Conservation (phyloP, 1,140 invertebrate species). For the Andrena cerasifolii region DNA sequence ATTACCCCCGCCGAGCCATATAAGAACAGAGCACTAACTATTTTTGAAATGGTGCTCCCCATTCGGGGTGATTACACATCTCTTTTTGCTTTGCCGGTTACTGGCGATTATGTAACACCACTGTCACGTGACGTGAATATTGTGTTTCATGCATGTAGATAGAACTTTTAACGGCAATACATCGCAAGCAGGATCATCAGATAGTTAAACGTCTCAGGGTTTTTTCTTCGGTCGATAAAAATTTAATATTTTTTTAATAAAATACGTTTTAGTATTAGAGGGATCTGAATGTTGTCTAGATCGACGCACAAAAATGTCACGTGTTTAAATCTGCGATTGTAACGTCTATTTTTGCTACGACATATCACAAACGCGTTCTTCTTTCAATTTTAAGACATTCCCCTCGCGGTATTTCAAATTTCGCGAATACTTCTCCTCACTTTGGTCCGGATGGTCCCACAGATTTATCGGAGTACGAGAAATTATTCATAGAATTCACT, state of each 20-base stretch:
- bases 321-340: neutral
- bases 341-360: neutral
- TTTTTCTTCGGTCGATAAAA: too few species aligned
- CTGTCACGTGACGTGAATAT: neutral
- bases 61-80: conserved; percentile 44
- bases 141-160: neutral
- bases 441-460: conserved; percentile 1
- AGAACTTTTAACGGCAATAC: fast-evolving
- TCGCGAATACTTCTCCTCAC: conserved; percentile 1
- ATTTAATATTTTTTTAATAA: neutral
- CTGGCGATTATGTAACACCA: conserved; percentile 50
- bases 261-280: neutral
- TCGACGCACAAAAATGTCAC: neutral
- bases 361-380: neutral
- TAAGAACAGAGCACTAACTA: conserved; percentile 79
- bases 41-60: conserved; percentile 76
- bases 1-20: conserved; percentile 79
- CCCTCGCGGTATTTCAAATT: conserved; percentile 1
- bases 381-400: neutral
- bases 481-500: conserved; percentile 30
- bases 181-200: too few species aligned
- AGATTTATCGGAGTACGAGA: neutral
- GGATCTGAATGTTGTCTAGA: neutral
- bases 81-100: conserved; percentile 32
- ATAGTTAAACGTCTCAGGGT: too few species aligned